Base-by-base conservation (phyloP, 1,140 invertebrate genomes). In the Palaemon carinicauda region DNA sequence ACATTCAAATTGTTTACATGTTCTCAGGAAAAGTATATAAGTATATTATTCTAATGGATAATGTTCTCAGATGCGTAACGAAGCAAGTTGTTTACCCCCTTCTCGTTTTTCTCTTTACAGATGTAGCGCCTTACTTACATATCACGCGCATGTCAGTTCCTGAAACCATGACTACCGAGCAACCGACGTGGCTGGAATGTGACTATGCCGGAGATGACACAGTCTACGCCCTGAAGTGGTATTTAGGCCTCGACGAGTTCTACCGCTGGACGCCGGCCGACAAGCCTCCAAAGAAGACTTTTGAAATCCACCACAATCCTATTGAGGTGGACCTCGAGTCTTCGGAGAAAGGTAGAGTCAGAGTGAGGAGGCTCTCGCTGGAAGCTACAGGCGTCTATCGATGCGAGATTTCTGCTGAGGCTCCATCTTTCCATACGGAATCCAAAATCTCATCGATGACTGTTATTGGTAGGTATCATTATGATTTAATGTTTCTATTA, bases 241-340 rank as follows among this genome's bases (percentile, higher is more conserved):
- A 69, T 21, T 21, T 69, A 21, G 65, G 65, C 17, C 65, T 69
- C 3, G 65, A 69, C 21, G 65, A 69, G n/a, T 69, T 69, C 65
- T 69, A 69, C 65, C 65, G 65, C 21, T 69, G 65, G 65, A 69
- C 65, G 65, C 65, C 65, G n/a, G 65, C 65, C n/a, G 65, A 69
- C n/a, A 69, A 69, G n/a, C 65, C 65, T 19, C 65, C 21, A 14
- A n/a, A 27, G 65, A 69, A 69, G 65, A 69, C 65, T 14, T 69
- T 69, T 21, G 15, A 19, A 7, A 31, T 69, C n/a, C 17, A 14
- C 24, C 24, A 31, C 24, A 21, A 69, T 15, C 65, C 65, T 3
- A 24, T 69, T 10, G 29, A 69, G 65, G 65, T 69, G 15, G 65
- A 69, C 65, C 21, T 69, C 65, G 65, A 69, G 29, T 24, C 65